Evolutionary conservation across 2,888 invertebrate species (phyloP).

Genomic region (Eristalis arbustorum): DNA sequence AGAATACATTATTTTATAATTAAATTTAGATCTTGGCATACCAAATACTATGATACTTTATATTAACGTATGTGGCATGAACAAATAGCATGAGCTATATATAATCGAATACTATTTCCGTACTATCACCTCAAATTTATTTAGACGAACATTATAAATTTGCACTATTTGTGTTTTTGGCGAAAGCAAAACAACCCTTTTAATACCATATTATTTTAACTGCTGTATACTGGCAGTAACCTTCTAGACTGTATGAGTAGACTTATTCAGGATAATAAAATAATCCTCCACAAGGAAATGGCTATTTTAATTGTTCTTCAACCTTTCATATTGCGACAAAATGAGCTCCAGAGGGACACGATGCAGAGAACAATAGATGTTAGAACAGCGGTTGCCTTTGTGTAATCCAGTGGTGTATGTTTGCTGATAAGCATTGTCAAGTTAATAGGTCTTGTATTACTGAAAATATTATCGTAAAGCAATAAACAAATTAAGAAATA

Average conservation of each 20-base stretch:
- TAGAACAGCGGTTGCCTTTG: slow-evolving; percentile 22
- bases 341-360: slow-evolving; percentile 26
- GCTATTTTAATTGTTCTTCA: slow-evolving; percentile 63
- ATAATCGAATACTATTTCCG: no score
- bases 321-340: slow-evolving; percentile 54
- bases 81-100: no score
- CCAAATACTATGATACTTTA: background rate
- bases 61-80: background rate
- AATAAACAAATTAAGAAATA: slow-evolving; percentile 60
- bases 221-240: slow-evolving; percentile 21
- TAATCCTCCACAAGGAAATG: slow-evolving; percentile 59
- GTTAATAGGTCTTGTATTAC: slow-evolving; percentile 52
- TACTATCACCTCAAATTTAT: background rate
- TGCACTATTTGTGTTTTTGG: slow-evolving; percentile 19
- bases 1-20: slow-evolving; percentile 19
- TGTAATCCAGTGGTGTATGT: slow-evolving; percentile 33
- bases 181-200: slow-evolving; percentile 16
- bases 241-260: background rate
- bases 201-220: slow-evolving; percentile 48
- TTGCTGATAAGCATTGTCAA: slow-evolving; percentile 59
- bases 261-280: slow-evolving; percentile 61
- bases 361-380: slow-evolving; percentile 32
- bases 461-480: slow-evolving; percentile 42
- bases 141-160: background rate
- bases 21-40: background rate